Evolutionary conservation across 2,797 vertebrate genomes (phyloP), one percentile per base, ranked within the genome.

Genomic region (Diplodus sargus): DNA sequence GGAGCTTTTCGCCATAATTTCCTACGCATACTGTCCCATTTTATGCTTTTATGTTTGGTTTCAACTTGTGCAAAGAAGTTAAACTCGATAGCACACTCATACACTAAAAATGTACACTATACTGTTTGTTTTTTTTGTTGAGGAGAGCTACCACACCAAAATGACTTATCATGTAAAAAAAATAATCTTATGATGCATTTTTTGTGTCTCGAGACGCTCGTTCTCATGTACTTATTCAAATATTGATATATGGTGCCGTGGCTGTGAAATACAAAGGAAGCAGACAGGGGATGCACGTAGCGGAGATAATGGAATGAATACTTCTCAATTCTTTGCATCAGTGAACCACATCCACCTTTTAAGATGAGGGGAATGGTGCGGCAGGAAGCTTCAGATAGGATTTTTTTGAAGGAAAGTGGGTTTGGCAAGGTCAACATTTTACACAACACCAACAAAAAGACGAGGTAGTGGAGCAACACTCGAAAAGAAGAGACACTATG

Each of bases 251-350:
- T 51, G 15, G 42, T 20, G 12, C 22, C 28, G n/a, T n/a, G 42
- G 43, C 53, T 66, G 49, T 68, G 49, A 74, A 48, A 45, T 62
- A 51, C 78, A 87, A 83, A 73, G 68, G 64, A 85, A 83, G 63
- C 47, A 65, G 57, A 62, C 22, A 64, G 10, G 16, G 30, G 58
- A 73, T 60, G 48, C 11, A 56, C 1, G 1, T 30, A 72, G 65
- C 45, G 61, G 47, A 54, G 48, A 23, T 48, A 57, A 28, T 57
- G 62, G 78, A 80, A 70, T 3, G 77, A 72, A 71, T 54, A 74
- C 70, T 62, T 87, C 58, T 82, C 71, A 78, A 43, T 78, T 80
- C 4, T 79, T 77, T 47, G 28, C 51, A 66, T 66, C 45, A 57
- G 59, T 56, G 20, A 13, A 65, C 18, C 64, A 71, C 17, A 25